phyloP scores from a whole-genome alignment of 2,113 vertebrate genomes.

The Pseudorhombus dupliciocellatus region DNA sequence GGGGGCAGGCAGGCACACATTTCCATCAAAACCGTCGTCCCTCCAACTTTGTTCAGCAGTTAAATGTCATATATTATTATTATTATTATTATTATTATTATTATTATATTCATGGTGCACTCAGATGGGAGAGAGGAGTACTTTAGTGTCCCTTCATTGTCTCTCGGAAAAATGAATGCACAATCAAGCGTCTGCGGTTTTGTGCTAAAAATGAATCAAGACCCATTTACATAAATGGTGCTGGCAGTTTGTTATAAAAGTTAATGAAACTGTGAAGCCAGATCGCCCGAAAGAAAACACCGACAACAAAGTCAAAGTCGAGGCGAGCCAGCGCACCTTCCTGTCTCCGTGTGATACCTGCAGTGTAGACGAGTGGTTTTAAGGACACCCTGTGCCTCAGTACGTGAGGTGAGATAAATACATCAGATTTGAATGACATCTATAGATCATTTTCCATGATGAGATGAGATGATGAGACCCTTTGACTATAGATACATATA shows the following conservation, averaged over 20 bases:
- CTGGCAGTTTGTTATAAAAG: slow-evolving; percentile 48
- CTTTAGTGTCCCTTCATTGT: slow-evolving; percentile 20
- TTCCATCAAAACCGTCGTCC: slow-evolving; percentile 16
- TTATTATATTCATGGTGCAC: slow-evolving; percentile 14
- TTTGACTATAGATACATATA: neutral
- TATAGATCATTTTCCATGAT: too few species aligned
- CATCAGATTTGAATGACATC: too few species aligned
- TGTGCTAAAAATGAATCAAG: slow-evolving; percentile 41
- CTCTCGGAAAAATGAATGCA: slow-evolving; percentile 31
- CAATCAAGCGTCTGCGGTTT: slow-evolving; percentile 19
- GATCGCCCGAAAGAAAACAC: slow-evolving; percentile 28
- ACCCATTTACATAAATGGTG: slow-evolving; percentile 33
- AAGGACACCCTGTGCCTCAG: too few species aligned
- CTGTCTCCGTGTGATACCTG: neutral
- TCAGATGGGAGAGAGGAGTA: slow-evolving; percentile 17
- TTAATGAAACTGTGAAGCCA: slow-evolving; percentile 35
- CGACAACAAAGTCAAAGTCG: slow-evolving; percentile 13
- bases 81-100: neutral
- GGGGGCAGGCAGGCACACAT: too few species aligned
- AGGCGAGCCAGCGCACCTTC: slow-evolving; percentile 4
- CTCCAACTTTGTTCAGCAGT: slow-evolving; percentile 8
- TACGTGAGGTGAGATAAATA: too few species aligned
- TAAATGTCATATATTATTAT: slow-evolving; percentile 29
- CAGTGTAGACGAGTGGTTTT: neutral
- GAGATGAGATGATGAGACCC: too few species aligned